Conservation (phyloP, 2,888 invertebrate genomes). For the Meloe dianella region DNA sequence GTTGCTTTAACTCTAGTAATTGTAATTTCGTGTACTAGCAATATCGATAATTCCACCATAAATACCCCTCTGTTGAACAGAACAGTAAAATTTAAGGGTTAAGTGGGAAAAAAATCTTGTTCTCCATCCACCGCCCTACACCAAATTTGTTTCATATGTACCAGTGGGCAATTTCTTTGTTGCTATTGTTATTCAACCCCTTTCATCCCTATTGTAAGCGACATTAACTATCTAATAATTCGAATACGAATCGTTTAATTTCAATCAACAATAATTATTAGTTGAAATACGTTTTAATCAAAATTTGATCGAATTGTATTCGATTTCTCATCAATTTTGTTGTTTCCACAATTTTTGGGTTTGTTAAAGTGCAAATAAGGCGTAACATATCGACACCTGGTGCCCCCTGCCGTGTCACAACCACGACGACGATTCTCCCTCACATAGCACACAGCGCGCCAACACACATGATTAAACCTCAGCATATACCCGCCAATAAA, state of each 20-base stretch:
- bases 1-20: background rate
- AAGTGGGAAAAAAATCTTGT: too few species aligned
- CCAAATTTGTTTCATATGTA: background rate
- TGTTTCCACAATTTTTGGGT: background rate
- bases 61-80: background rate
- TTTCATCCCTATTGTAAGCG: background rate
- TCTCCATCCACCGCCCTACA: background rate
- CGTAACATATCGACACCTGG: slow-evolving; percentile 6
- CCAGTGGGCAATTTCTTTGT: background rate
- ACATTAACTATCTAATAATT: background rate
- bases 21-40: background rate
- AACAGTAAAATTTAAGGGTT: background rate
- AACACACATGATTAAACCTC: background rate
- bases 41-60: background rate
- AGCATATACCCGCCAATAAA: slow-evolving; percentile 17
- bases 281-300: too few species aligned
- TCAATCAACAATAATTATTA: background rate
- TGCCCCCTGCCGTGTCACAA: background rate
- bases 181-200: background rate
- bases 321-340: background rate
- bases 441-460: background rate
- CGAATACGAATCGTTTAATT: background rate
- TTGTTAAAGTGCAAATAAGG: slow-evolving; percentile 2
- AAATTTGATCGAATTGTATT: background rate
- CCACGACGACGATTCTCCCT: slow-evolving; percentile 8